phyloP scores from a whole-genome alignment of 2,888 invertebrate genomes.

The Smittia sp. region DNA sequence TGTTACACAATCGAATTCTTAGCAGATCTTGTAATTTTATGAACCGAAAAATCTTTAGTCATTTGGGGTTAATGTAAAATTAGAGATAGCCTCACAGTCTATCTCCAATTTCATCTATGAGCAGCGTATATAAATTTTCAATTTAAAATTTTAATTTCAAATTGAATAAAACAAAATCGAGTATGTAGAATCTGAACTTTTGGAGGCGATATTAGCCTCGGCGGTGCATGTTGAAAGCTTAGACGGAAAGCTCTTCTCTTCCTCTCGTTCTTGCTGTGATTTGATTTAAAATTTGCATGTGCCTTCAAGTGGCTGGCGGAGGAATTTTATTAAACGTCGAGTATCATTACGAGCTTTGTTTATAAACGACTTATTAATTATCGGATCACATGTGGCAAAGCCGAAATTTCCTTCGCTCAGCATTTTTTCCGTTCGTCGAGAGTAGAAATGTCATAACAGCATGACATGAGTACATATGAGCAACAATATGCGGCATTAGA shows the following conservation, averaged over 20 bases:
- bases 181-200: background rate
- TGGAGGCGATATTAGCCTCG: background rate
- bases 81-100: too few species aligned
- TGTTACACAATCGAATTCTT: too few species aligned
- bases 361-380: conserved; percentile 28
- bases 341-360: background rate
- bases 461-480: background rate
- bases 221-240: background rate
- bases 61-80: too few species aligned
- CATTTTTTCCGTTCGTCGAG: background rate
- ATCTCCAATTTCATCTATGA: background rate
- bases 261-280: background rate
- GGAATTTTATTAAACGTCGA: background rate
- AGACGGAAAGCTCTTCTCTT: background rate
- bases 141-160: conserved; percentile 9
- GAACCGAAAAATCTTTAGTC: too few species aligned
- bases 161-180: conserved; percentile 5
- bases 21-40: too few species aligned
- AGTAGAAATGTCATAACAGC: background rate
- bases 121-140: background rate
- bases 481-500: background rate
- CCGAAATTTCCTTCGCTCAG: background rate
- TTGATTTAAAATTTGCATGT: background rate
- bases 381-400: background rate
- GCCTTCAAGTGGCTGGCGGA: background rate